Base-by-base conservation (phyloP, 2,113 vertebrate species). In the Ahaetulla prasina region DNA sequence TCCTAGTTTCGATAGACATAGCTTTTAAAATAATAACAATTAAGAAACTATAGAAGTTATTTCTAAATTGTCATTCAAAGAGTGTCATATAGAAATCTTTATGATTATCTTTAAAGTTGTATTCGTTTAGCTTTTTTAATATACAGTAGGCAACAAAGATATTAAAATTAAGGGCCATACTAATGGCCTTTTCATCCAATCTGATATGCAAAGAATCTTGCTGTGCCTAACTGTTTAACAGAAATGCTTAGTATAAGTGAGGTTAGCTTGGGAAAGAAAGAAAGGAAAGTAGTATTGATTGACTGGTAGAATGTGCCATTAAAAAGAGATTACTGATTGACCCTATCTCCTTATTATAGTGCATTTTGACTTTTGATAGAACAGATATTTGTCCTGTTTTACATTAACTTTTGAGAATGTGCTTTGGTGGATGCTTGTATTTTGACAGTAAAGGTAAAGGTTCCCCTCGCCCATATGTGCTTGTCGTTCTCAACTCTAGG, bases 151-250 rank as follows among this genome's bases (percentile, higher is more conserved):
- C 85, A 94, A 91, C 1, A 90, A 85, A 49, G 55, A 89, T 39
- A 55, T 92, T 91, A 90, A 43, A 20, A 86, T 8, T 49, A 74
- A 74, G 89, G 35, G 74, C 45, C n/a, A 49, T 0, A 35, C 22
- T 1, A 1, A 94, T 49, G 6, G 0, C 30, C 22, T 74, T 68
- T 90, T 52, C 22, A 45, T 92, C 93, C 7, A 68, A 92, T 39
- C 2, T 80, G 22, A 68, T 94, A 93, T 92, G 50, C 91, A 92
- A 92, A 89, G 39, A 22, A 89, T 63, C 14, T 93, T 52, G 91
- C 74, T 93, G 27, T 63, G 0, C n/a, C 9, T 93, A 93, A 88
- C 86, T 91, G 52, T 87, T 45, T 92, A 90, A 30, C 91, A 85
- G 39, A 10, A 35, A 92, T 43, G 53, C 7, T 92, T 93, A 90